These are phyloP conservation scores for Phrynocephalus versicolor DNA, from an alignment of 2,113 vertebrate genomes.

Conservation along the genomic window DNA sequence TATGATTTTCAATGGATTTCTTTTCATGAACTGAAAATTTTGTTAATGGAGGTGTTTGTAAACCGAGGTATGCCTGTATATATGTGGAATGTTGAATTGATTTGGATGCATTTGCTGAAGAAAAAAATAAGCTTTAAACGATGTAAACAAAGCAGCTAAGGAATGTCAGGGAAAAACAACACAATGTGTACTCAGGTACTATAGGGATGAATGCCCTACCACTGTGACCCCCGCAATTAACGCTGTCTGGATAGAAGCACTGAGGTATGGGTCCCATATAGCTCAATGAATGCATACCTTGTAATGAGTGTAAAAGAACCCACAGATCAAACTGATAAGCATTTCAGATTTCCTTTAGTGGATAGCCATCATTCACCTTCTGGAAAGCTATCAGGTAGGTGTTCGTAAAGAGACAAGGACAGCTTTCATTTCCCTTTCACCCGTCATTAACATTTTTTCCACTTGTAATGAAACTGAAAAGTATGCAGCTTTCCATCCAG, in stretches of 20 bases:
- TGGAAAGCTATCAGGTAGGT: background rate
- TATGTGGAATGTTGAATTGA: background rate
- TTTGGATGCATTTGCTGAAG: background rate
- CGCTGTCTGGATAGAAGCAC: background rate
- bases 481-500: constrained; percentile 44
- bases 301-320: constrained; percentile 12
- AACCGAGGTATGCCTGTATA: no score
- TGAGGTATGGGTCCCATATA: background rate
- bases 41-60: no score
- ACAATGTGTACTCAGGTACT: no score
- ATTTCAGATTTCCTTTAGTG: constrained; percentile 22
- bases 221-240: background rate
- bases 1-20: no score
- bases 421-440: constrained; percentile 25
- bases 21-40: no score
- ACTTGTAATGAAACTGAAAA: constrained; percentile 9
- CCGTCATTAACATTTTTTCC: constrained; percentile 43
- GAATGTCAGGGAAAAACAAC: no score
- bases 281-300: constrained; percentile 17
- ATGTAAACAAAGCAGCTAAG: background rate
- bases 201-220: background rate
- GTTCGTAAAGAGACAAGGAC: constrained; percentile 25
- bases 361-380: background rate
- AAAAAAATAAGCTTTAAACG: background rate
- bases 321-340: background rate